Base-by-base conservation (phyloP, 1,140 invertebrate species). In the Sinella curviseta region DNA sequence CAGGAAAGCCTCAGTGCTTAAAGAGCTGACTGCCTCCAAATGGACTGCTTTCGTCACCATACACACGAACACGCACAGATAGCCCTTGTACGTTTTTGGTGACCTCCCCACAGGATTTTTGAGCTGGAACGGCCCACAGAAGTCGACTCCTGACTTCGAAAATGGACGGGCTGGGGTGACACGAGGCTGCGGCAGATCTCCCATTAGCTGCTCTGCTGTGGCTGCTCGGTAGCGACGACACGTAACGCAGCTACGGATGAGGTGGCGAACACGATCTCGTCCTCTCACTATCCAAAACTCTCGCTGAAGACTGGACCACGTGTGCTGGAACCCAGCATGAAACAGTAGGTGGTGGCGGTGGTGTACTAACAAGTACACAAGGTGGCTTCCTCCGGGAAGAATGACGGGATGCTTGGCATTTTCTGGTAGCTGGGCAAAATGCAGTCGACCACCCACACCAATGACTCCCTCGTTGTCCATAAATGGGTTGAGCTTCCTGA, bases 61-160 rank as follows among this genome's bases (percentile, higher is more conserved):
- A 79, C 84, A 85, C 14, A 78, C 82, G 31, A 85, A 85, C 24
- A 60, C 8, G 24, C 57, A 60, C 3, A 60, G 8, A 4, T 26
- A 60, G 14, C 12, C 57, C 57, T 60, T 60, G 57, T n/a, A 60
- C 8, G 24, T 4, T 26, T 60, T 60, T 3, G 39, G 17, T 4
- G 3, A 17, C 24, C 57, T 60, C 39, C 39, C 57, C 4, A 17
- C 24, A 8, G 4, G 12, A 60, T 60, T 26, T 17, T 60, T 60
- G 3, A 60, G 33, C 36, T 3, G 67, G 26, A 86, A 80, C n/a
- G 85, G 85, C 12, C 86, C 86, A 1, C 82, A 83, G 79, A 83
- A 87, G 80, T 87, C 86, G 8, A 86, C 78, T 14, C 83, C 82
- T 16, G 78, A 73, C 20, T 57, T 16, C 24, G 24, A 60, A 34